Conservation (phyloP, 2,888 invertebrate genomes). For the Copidosoma aretas region DNA sequence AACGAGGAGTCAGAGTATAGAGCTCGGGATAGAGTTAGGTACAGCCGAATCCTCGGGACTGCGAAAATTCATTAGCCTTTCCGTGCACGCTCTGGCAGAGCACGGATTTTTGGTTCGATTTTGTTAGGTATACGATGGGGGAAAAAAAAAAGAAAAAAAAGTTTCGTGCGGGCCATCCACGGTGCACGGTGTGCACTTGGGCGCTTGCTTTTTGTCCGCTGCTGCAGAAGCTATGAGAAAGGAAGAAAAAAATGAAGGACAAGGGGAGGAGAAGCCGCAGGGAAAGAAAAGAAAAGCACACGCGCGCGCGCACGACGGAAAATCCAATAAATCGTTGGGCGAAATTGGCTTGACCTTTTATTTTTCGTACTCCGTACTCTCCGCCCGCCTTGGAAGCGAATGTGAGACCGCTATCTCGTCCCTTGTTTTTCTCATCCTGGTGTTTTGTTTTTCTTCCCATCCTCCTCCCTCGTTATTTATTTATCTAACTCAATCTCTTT, state of each 20-base stretch:
- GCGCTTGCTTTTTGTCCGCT: conserved; percentile 14
- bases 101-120: conserved; percentile 1
- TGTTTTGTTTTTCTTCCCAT: conserved; percentile 10
- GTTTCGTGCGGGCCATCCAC: conserved; percentile 24
- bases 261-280: neutral
- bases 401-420: conserved; percentile 25
- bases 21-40: no score
- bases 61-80: conserved; percentile 33
- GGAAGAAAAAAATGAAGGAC: conserved; percentile 18
- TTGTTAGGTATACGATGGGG: conserved; percentile 6
- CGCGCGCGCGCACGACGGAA: conserved; percentile 8
- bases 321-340: conserved; percentile 40
- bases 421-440: conserved; percentile 26
- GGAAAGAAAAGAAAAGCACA: neutral
- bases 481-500: conserved; percentile 18
- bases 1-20: no score
- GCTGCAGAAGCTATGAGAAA: neutral
- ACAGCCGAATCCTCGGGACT: conserved; percentile 4
- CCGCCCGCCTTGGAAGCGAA: conserved; percentile 10
- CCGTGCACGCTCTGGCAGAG: conserved; percentile 15
- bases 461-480: conserved; percentile 32
- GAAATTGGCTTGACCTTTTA: conserved; percentile 38
- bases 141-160: no score
- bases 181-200: conserved; percentile 23
- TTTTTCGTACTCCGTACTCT: conserved; percentile 33